Evolutionary conservation across 2,888 invertebrate genomes (phyloP).

Genomic region (Sarcophaga rosellei): DNA sequence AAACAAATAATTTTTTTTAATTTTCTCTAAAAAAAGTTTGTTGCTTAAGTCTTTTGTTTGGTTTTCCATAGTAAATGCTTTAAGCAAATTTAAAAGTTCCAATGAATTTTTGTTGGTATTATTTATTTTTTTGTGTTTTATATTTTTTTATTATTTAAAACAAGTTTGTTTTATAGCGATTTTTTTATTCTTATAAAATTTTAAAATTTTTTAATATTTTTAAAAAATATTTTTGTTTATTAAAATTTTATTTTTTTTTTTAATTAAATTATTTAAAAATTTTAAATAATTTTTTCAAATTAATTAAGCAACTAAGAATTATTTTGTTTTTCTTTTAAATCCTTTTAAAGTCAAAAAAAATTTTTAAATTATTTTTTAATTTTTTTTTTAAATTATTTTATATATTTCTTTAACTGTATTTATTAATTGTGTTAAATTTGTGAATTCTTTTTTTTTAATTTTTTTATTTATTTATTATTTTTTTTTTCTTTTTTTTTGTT

Average conservation of each 20-base stretch:
- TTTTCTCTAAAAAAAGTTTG: background rate
- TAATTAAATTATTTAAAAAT: too few relatives aligned
- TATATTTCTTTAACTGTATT: slow-evolving; percentile 30
- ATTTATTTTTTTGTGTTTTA: background rate
- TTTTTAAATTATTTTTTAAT: slow-evolving; percentile 1
- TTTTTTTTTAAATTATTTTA: slow-evolving; percentile 18
- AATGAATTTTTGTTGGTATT: background rate
- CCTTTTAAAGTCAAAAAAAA: background rate
- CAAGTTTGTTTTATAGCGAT: too few relatives aligned
- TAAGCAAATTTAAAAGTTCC: background rate
- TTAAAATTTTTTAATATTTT: background rate
- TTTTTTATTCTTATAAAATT: background rate
- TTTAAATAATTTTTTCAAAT: too few relatives aligned
- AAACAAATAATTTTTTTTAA: background rate
- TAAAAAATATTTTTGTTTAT: background rate
- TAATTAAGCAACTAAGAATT: too few relatives aligned
- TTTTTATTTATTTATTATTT: too few relatives aligned
- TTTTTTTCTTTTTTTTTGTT: slow-evolving; percentile 23
- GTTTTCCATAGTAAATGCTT: background rate
- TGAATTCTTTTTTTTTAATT: slow-evolving; percentile 11
- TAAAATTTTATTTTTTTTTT: too few relatives aligned
- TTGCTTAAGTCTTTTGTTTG: slow-evolving; percentile 7
- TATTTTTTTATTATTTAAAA: too few relatives aligned
- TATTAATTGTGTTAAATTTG: slow-evolving; percentile 59
- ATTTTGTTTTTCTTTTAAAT: background rate